Percentiles rank a stretch among this genome's conserved stretches.
Conservation (phyloP, 2,888 invertebrate genomes). For the Branchellion lobata region DNA sequence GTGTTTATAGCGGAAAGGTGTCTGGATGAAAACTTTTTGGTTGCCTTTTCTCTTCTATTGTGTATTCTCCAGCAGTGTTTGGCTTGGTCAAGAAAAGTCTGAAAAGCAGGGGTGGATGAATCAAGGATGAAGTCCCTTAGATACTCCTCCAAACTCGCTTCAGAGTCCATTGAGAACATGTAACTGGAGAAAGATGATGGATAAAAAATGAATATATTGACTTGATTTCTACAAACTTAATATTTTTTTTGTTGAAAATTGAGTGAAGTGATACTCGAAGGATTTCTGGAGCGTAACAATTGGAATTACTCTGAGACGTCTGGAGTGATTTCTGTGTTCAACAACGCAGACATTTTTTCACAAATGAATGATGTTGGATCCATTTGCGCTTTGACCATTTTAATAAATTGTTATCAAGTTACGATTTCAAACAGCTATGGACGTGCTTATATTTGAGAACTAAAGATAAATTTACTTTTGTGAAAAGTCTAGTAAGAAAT, state of each 20-base stretch:
- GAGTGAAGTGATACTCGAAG: no score
- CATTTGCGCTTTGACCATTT: background rate
- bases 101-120: constrained; percentile 66
- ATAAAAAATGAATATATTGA: no score
- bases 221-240: no score
- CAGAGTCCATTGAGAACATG: constrained; percentile 72
- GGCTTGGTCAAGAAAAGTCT: constrained; percentile 70
- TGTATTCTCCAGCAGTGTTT: constrained; percentile 55
- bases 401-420: no score
- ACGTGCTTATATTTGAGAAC: no score
- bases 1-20: no score
- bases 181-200: no score
- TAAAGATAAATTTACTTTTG: no score
- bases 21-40: background rate
- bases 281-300: background rate
- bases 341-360: constrained; percentile 55
- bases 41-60: background rate
- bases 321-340: constrained; percentile 57
- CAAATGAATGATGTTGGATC: constrained; percentile 55
- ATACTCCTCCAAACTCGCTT: constrained; percentile 75
- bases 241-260: no score
- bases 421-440: no score
- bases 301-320: constrained; percentile 57
- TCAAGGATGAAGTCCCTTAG: constrained; percentile 75
- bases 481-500: no score